A percentile compares a stretch with the other conserved stretches of the same genome.
phyloP scores from a whole-genome alignment of 2,797 vertebrate genomes.

The Onychomys leucogaster region DNA sequence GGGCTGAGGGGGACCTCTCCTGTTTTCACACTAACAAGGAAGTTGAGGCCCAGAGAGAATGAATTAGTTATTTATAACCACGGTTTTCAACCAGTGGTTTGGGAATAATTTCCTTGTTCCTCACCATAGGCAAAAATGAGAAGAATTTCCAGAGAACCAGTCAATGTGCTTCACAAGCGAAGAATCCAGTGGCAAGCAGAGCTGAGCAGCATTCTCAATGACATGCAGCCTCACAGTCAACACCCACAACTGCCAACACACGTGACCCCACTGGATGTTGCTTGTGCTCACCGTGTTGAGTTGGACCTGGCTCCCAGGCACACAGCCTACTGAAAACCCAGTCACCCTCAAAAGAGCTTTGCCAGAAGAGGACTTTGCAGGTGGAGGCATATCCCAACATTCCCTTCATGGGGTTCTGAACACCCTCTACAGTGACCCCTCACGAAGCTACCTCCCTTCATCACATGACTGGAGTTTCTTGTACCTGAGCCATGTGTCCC shows the following conservation, averaged over 20 bases:
- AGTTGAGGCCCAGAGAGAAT: background rate
- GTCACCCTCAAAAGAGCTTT: background rate
- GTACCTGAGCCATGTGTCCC: background rate
- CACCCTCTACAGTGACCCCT: too few species aligned
- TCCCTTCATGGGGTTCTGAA: background rate
- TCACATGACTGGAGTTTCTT: background rate
- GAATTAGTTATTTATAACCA: background rate
- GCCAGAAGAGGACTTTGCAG: background rate
- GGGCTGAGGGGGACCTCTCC: background rate
- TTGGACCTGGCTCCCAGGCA: too few species aligned
- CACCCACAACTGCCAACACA: background rate
- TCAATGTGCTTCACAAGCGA: background rate
- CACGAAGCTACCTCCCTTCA: background rate
- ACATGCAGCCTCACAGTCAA: too few species aligned
- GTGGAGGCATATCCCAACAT: background rate
- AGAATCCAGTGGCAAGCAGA: background rate
- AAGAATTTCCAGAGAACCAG: background rate
- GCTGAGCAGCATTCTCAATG: too few species aligned
- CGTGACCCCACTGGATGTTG: background rate
- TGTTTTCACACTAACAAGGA: background rate
- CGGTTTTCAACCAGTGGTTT: background rate
- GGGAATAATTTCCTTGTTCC: background rate
- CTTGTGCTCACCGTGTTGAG: background rate
- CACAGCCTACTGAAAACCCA: background rate
- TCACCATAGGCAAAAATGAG: background rate